phyloP scores from a whole-genome alignment of 1,140 invertebrate genomes.

The Nebria ingens region DNA sequence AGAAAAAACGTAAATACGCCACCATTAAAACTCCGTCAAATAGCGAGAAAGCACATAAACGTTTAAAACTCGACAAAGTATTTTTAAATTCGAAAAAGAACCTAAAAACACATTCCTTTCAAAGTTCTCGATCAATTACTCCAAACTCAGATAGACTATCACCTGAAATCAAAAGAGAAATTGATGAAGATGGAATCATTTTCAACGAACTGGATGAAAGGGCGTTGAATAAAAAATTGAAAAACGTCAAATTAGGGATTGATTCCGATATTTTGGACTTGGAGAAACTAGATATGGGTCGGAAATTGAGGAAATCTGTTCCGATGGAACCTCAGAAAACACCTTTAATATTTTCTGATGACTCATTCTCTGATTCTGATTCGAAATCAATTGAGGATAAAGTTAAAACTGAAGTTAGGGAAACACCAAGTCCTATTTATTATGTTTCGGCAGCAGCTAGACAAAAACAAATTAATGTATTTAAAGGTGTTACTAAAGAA shows the following conservation, averaged over 20 bases:
- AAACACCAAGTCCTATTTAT: constrained; percentile 13
- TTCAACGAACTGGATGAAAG: background rate
- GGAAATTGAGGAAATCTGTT: too few species aligned
- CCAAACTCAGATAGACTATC: too few species aligned
- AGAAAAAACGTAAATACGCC: constrained; percentile 21
- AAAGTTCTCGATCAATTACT: too few species aligned
- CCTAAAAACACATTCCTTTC: too few species aligned
- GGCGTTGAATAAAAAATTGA: too few species aligned
- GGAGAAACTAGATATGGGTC: too few species aligned
- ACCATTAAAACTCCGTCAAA: background rate
- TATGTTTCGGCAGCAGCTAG: constrained; percentile 8
- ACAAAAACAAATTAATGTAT: constrained; percentile 38
- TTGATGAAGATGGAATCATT: constrained; percentile 21
- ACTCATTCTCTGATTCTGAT: constrained; percentile 29
- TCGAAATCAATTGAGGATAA: constrained; percentile 26
- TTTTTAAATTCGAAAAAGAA: background rate
- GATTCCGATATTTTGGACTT: too few species aligned
- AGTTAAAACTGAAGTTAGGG: constrained; percentile 19
- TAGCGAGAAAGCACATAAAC: constrained; percentile 28
- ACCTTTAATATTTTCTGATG: too few species aligned
- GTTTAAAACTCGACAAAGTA: constrained; percentile 12
- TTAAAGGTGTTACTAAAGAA: constrained; percentile 47
- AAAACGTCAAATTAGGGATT: too few species aligned
- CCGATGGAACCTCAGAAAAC: too few species aligned
- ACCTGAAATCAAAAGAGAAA: constrained; percentile 26